Conservation (phyloP, 2,797 vertebrate genomes). For the Tenualosa ilisha region DNA sequence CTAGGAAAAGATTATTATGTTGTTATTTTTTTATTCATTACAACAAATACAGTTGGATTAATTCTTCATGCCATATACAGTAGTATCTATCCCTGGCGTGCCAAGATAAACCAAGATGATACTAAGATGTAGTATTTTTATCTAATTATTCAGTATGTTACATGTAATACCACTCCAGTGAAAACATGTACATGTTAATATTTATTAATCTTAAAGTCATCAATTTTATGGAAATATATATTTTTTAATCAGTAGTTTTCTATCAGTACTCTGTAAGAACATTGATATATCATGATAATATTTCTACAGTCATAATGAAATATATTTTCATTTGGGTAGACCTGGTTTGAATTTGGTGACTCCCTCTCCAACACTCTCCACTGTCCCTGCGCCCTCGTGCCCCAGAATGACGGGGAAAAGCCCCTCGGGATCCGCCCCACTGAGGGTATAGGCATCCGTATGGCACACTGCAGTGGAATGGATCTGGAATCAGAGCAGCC, state of each 20-base stretch:
- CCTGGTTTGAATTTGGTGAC: conserved; percentile 92
- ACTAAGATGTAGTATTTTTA: no score
- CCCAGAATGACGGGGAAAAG: conserved; percentile 93
- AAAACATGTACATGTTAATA: not conserved
- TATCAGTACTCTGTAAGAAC: not conserved
- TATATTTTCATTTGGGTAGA: conserved; percentile 49
- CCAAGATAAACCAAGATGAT: no score
- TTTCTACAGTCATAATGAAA: not conserved
- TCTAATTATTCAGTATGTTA: not conserved
- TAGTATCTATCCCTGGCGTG: no score
- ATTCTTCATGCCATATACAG: no score
- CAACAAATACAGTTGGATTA: no score
- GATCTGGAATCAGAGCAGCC: conserved; percentile 69
- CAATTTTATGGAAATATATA: no score
- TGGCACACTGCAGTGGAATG: conserved; percentile 92
- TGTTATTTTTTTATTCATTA: no score
- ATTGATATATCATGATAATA: not conserved
- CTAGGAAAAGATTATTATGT: conserved; percentile 58
- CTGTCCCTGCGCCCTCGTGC: conserved; percentile 91
- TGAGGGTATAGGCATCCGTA: conserved; percentile 93
- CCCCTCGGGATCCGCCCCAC: conserved; percentile 91
- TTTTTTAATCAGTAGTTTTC: not conserved
- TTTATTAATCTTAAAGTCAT: no score
- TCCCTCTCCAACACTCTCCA: conserved; percentile 93
- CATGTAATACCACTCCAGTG: not conserved